Base-by-base conservation (phyloP, 2,797 vertebrate species). In the Notamacropus eugenii region DNA sequence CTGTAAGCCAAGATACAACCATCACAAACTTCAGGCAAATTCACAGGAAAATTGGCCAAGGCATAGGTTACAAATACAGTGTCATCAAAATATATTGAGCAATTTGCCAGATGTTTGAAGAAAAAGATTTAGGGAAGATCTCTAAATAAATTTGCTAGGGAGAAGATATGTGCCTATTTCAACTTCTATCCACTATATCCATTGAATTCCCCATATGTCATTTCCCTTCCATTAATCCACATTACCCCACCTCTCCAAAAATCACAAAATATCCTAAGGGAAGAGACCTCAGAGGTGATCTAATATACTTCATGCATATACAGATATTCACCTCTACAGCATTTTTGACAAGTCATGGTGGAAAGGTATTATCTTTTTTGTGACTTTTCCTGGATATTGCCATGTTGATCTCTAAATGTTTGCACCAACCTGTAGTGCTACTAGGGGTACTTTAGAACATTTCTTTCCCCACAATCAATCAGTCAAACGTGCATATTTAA, bases 1-100 rank as follows among this genome's bases (percentile, higher is more conserved):
- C 95, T 97, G 27, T 96, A 91, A 91, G 90, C 2, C 0, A 94
- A 94, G 95, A 50, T 91, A 97, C 82, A 93, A 94, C 96, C 94
- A 97, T 96, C 95, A 92, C 93, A 97, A 97, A 97, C 94, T 97
- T 96, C 62, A 96, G 94, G 91, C 13, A 57, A 9, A 56, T 93
- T 52, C 46, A 90, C 8, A 90, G 62, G 13, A 67, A 67, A n/a
- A 58, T 91, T 95, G 52, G 56, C 58, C 34, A 96, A 95, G 94
- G 90, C 92, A 93, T 96, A 96, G 94, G 96, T 96, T 95, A 93
- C 13, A 96, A 95, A 92, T 94, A 74, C 3, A 90, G 34, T 92
- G 34, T 90, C 19, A 74, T 92, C 56, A 95, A 24, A 56, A 3
- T 91, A 94, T 55, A 58, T 28, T 57, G 22, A 10, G 52, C 91